Evolutionary conservation across 2,888 invertebrate genomes (phyloP).

Genomic region (Listrodromus nycthemerus): DNA sequence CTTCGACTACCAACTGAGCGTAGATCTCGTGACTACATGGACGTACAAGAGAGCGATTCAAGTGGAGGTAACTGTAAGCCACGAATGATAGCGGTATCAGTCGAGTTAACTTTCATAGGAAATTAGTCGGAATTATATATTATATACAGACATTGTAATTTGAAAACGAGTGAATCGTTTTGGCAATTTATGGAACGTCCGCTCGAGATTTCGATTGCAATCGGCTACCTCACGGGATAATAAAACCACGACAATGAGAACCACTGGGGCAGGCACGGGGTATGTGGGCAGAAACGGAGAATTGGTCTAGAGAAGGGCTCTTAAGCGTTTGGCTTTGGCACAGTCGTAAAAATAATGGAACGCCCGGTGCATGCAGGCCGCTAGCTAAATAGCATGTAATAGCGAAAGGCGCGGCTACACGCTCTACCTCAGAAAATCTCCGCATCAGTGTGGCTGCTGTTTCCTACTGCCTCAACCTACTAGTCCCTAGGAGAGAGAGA

Average conservation of each 20-base stretch:
- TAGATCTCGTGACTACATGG: slow-evolving; percentile 48
- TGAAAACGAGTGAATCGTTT: slow-evolving; percentile 44
- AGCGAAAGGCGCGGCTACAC: slow-evolving; percentile 73
- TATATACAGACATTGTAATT: slow-evolving; percentile 13
- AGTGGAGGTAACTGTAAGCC: slow-evolving; percentile 39
- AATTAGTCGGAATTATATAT: slow-evolving; percentile 46
- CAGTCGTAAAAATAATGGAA: slow-evolving; percentile 82
- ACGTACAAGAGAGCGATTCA: slow-evolving; percentile 28
- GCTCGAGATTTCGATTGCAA: neutral
- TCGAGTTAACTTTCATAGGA: slow-evolving; percentile 65
- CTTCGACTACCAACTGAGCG: slow-evolving; percentile 12
- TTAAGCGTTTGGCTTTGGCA: slow-evolving; percentile 79
- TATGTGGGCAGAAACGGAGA: slow-evolving; percentile 70
- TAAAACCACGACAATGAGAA: slow-evolving; percentile 63
- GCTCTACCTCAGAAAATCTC: slow-evolving; percentile 67
- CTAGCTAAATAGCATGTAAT: slow-evolving; percentile 82
- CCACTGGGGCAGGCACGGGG: slow-evolving; percentile 62
- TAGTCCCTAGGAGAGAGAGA: slow-evolving; percentile 54
- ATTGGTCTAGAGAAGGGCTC: slow-evolving; percentile 73
- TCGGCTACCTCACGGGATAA: neutral
- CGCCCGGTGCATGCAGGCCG: slow-evolving; percentile 76
- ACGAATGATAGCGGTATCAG: slow-evolving; percentile 67
- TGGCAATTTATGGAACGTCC: neutral
- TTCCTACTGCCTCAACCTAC: slow-evolving; percentile 58
- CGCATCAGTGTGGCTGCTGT: slow-evolving; percentile 34